Percentiles rank a stretch among this genome's conserved stretches.
phyloP scores from a whole-genome alignment of 2,113 vertebrate species.

The Petrocephalus zakoni region DNA sequence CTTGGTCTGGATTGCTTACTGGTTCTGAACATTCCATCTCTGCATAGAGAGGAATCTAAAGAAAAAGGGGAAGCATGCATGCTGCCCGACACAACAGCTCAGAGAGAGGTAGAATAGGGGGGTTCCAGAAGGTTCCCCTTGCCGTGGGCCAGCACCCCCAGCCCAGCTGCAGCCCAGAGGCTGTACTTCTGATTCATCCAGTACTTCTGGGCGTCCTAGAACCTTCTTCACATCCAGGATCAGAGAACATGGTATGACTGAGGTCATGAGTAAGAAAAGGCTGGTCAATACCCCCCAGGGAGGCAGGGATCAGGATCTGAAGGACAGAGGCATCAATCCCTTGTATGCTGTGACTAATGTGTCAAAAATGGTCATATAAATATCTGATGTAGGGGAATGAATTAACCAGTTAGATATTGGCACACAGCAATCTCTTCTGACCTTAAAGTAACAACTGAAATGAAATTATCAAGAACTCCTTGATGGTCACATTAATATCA shows the following conservation, averaged over 20 bases:
- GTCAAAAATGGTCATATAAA: neutral
- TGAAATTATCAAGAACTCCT: conserved; percentile 38
- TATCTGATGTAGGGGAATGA: neutral
- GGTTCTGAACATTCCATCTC: too few relatives aligned
- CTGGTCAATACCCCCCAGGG: neutral
- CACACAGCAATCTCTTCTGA: neutral
- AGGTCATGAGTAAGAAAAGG: neutral
- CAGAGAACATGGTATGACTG: neutral
- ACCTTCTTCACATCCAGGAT: conserved; percentile 1
- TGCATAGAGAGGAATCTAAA: conserved; percentile 15
- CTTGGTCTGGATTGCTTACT: too few relatives aligned
- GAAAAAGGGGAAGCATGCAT: conserved; percentile 35
- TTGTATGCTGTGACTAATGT: neutral
- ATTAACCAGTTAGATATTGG: neutral
- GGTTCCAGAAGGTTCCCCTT: neutral
- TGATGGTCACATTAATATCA: neutral
- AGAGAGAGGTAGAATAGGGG: conserved; percentile 21
- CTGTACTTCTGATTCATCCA: neutral
- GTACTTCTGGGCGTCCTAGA: neutral
- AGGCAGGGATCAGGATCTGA: neutral
- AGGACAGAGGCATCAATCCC: neutral
- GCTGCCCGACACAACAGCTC: conserved; percentile 36
- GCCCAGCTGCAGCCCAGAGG: neutral
- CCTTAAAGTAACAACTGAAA: conserved; percentile 10
- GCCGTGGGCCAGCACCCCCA: neutral